These are phyloP conservation scores for Alca torda DNA, from an alignment of 2,797 vertebrate species.

Conservation along the genomic window DNA sequence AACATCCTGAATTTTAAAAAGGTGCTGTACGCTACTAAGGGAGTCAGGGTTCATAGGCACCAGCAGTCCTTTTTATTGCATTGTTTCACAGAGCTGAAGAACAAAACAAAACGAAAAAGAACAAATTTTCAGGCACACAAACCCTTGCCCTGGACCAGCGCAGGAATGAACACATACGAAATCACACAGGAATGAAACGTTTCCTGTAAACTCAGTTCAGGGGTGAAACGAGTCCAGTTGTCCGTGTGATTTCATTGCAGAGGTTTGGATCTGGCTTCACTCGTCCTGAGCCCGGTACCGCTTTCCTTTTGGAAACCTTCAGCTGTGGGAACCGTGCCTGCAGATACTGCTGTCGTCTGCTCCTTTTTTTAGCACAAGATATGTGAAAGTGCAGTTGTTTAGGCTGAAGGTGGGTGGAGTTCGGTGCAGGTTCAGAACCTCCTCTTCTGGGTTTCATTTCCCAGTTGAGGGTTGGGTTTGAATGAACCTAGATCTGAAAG, in stretches of 20 bases:
- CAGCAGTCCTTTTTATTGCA: background rate
- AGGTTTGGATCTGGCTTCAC: background rate
- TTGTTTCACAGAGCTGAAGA: background rate
- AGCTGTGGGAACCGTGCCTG: background rate
- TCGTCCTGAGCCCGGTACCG: accelerated
- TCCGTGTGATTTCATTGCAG: background rate
- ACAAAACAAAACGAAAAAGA: background rate
- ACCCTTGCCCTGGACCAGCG: background rate
- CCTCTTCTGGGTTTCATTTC: background rate
- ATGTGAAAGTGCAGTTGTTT: background rate
- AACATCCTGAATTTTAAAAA: background rate
- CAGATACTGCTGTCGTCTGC: background rate
- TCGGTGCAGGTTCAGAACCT: background rate
- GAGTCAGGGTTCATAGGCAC: background rate
- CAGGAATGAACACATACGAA: background rate
- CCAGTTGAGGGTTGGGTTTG: background rate
- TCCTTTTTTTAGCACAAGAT: background rate
- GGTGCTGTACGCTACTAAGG: background rate
- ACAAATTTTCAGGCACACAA: background rate
- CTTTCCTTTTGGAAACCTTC: background rate
- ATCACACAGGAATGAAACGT: background rate
- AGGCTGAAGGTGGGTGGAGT: background rate
- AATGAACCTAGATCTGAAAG: background rate
- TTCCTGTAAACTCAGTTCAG: background rate
- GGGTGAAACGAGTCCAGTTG: background rate